These are phyloP conservation scores for Drosophila algonquin DNA, from an alignment of 2,888 invertebrate species.

Conservation along the genomic window DNA sequence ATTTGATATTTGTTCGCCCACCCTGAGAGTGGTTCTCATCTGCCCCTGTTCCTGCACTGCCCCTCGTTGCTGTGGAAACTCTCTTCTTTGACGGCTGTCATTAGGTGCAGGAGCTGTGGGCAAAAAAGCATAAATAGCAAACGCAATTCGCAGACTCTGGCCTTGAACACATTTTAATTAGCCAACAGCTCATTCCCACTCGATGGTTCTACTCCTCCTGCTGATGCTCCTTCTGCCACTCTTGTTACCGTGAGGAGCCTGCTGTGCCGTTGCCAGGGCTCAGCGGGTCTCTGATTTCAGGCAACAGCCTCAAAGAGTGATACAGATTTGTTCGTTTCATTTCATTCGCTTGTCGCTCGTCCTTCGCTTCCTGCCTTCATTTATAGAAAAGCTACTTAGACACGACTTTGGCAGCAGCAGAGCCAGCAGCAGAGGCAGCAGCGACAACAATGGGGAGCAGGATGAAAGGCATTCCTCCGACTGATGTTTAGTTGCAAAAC, in stretches of 20 bases:
- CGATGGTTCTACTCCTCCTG: neutral
- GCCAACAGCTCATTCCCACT: conserved; percentile 37
- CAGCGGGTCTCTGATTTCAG: conserved; percentile 18
- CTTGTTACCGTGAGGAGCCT: neutral
- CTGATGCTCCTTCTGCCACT: neutral
- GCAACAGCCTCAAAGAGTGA: conserved; percentile 57
- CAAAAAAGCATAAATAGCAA: conserved; percentile 14
- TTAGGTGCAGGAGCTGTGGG: conserved; percentile 20
- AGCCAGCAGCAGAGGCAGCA: neutral
- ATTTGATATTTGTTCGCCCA: conserved; percentile 3
- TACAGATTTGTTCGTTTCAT: conserved; percentile 47
- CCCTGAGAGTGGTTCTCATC: neutral
- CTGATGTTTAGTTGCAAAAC: conserved; percentile 76
- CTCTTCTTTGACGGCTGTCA: conserved; percentile 13
- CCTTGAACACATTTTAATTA: conserved; percentile 76
- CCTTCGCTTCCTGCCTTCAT: conserved; percentile 57
- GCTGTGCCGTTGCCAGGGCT: conserved; percentile 23
- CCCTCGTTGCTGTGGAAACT: conserved; percentile 20
- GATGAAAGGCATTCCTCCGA: conserved; percentile 70
- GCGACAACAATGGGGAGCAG: conserved; percentile 38
- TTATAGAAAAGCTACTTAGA: conserved; percentile 76
- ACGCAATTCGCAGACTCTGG: conserved; percentile 29
- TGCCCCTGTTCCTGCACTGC: neutral
- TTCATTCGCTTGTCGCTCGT: neutral
- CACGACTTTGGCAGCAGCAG: conserved; percentile 55